Conservation (phyloP, 1,140 invertebrate species). For the Trachelipus rathkii region DNA sequence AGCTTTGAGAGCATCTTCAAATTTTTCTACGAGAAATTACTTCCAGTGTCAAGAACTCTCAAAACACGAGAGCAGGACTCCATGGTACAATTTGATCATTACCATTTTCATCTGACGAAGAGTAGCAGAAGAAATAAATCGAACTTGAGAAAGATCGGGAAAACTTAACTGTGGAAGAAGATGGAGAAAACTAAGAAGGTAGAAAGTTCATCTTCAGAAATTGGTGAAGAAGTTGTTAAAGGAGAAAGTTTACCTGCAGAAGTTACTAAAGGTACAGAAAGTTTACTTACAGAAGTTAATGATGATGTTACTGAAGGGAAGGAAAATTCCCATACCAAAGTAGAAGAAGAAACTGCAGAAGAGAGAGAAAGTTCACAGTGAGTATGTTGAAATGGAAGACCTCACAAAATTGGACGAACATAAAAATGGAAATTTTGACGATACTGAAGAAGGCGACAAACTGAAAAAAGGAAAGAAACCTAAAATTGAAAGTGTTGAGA, state of each 20-base stretch:
- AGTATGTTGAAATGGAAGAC: no score
- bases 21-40: conserved; percentile 23
- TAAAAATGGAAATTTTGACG: no score
- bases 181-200: neutral
- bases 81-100: neutral
- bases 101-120: neutral
- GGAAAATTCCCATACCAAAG: no score
- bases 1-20: conserved; percentile 38
- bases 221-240: neutral
- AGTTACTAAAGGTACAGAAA: neutral
- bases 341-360: no score
- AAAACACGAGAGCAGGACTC: neutral
- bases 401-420: no score
- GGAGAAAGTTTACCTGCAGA: neutral
- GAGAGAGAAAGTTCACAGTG: no score
- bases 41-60: neutral
- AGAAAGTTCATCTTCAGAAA: neutral
- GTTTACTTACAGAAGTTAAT: neutral
- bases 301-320: neutral
- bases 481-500: no score
- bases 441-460: no score
- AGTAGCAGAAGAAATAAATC: neutral
- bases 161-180: neutral
- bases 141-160: no score
- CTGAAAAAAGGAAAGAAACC: no score